Conservation (phyloP, 2,888 invertebrate species). For the Cosmia trapezina region DNA sequence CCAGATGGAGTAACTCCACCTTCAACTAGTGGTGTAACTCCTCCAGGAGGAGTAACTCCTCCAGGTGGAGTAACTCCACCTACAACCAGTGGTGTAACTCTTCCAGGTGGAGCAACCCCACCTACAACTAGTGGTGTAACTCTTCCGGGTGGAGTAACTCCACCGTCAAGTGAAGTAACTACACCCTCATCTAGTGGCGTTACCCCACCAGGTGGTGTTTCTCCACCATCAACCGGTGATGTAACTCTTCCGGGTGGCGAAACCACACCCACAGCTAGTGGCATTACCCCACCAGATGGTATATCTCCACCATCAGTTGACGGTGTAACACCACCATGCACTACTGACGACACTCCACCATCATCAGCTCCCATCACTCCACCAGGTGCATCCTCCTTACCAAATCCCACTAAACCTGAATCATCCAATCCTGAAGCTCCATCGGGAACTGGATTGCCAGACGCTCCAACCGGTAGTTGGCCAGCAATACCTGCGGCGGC, state of each 20-base stretch:
- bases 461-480: neutral
- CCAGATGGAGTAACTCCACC: neutral
- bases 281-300: neutral
- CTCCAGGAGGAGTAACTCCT: neutral
- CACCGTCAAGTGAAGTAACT: neutral
- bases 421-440: conserved; percentile 3
- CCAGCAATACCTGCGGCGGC: neutral
- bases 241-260: neutral
- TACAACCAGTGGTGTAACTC: neutral
- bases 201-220: neutral
- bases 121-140: neutral
- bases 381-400: neutral
- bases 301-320: neutral
- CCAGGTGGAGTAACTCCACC: neutral
- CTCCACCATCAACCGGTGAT: neutral
- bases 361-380: neutral
- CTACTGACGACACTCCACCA: no score
- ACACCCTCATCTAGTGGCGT: neutral
- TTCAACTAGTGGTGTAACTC: neutral
- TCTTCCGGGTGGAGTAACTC: neutral
- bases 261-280: neutral
- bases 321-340: neutral
- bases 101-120: neutral
- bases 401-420: neutral
- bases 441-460: neutral